Evolutionary conservation across 2,797 vertebrate species (phyloP).

Genomic region (Ciconia nigra): DNA sequence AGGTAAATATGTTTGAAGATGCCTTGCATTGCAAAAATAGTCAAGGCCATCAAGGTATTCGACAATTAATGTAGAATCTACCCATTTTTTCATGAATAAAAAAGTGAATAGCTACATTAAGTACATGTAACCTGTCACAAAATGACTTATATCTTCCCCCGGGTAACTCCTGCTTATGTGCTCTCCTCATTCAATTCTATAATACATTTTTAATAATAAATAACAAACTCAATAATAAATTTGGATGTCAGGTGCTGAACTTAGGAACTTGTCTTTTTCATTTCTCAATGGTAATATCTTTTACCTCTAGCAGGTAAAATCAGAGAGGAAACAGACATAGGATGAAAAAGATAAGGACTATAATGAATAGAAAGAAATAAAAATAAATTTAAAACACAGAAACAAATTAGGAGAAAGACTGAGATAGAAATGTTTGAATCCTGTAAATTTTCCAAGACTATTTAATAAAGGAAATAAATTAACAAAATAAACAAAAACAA

Average conservation of each 20-base stretch:
- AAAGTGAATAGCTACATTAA: slow-evolving; percentile 62
- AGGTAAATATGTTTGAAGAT: slow-evolving; percentile 53
- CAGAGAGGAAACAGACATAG: background rate
- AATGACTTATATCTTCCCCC: slow-evolving; percentile 43
- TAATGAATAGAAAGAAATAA: background rate
- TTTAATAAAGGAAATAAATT: background rate
- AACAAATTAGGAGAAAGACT: background rate
- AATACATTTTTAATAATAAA: slow-evolving; percentile 72
- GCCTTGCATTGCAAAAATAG: slow-evolving; percentile 13
- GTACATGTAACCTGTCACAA: slow-evolving; percentile 58
- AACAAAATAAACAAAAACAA: background rate
- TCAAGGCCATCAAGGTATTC: background rate
- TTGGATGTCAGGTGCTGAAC: background rate
- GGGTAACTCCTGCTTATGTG: slow-evolving; percentile 25
- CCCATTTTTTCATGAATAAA: slow-evolving; percentile 63
- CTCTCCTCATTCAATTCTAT: slow-evolving; percentile 43
- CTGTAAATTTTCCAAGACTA: background rate
- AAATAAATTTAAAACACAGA: background rate
- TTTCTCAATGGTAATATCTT: background rate
- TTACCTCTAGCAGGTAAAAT: background rate
- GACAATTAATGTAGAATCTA: slow-evolving; percentile 60
- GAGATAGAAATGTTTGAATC: background rate
- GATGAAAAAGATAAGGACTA: background rate
- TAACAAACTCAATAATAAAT: slow-evolving; percentile 57
- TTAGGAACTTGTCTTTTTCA: background rate